Base-by-base conservation (phyloP, 2,113 vertebrate species). In the Sterna hirundo region DNA sequence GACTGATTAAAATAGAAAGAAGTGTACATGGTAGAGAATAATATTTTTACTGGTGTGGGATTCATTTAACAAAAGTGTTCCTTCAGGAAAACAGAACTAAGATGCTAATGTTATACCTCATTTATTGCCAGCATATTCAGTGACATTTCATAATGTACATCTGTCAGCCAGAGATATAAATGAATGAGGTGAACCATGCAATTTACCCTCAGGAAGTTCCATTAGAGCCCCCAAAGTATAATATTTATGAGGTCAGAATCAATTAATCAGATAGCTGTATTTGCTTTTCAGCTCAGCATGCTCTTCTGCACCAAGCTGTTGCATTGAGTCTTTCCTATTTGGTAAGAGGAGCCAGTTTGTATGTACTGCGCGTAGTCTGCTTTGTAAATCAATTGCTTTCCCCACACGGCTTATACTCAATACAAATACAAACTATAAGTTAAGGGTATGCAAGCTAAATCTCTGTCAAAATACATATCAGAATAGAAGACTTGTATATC, bases 71-170 rank as follows among this genome's bases (percentile, higher is more conserved):
- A 98, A 97, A 98, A 98, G 95, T 96, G 94, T 96, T 97, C 97
- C 98, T 98, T 98, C 97, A 97, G 98, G 98, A 98, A 97, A 96
- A 92, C 95, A 95, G 91, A 97, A 98, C 96, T 98, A 98, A 98
- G 98, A 98, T 98, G 98, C 98, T 98, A 98, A 98, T 97, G 98
- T 97, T 98, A 97, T 97, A 97, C 97, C 97, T 98, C 98, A 98
- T 99, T 99, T 98, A 98, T 99, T 98, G 98, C 98, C 94, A 98
- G 95, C 95, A 97, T 98, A 98, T 98, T 98, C 98, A 98, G 98
- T 98, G 98, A 99, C 98, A 98, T 98, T 98, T 97, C 96, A 95
- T 98, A 99, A 98, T 98, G 98, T 98, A 99, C 98, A 98, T 99
- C 98, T 98, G 98, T 99, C 98, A 99, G 94, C 97, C 96, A 98